These are phyloP conservation scores for Eleutherodactylus coqui DNA, from an alignment of 2,797 vertebrate species.

Conservation along the genomic window DNA sequence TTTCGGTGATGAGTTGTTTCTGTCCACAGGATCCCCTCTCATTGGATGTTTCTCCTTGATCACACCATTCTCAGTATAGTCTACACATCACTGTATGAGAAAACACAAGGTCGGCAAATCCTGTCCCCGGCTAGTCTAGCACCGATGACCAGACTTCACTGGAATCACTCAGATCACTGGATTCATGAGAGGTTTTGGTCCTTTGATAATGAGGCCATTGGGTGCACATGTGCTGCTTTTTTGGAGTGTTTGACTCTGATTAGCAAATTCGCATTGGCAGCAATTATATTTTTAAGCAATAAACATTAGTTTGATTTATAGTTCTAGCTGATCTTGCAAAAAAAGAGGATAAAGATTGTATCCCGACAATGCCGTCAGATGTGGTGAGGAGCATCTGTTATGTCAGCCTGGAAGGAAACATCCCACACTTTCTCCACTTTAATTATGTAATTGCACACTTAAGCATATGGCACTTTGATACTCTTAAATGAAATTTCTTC, in stretches of 20 bases:
- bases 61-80: too few relatives aligned
- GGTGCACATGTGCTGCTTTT: too few relatives aligned
- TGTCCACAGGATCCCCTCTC: too few relatives aligned
- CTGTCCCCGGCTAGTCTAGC: too few relatives aligned
- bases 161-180: too few relatives aligned
- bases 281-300: not conserved
- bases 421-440: not conserved
- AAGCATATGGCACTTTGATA: slow-evolving; percentile 29
- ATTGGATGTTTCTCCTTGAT: too few relatives aligned
- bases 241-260: not conserved
- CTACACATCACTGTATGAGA: too few relatives aligned
- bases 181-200: too few relatives aligned
- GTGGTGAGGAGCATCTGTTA: slow-evolving; percentile 37
- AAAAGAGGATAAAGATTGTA: not conserved
- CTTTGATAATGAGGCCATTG: too few relatives aligned
- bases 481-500: slow-evolving; percentile 26
- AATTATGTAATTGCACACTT: slow-evolving; percentile 25
- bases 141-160: too few relatives aligned
- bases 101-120: too few relatives aligned
- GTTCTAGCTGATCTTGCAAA: not conserved
- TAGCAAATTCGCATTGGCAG: not conserved
- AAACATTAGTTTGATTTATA: not conserved
- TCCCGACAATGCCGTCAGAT: not conserved
- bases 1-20: too few relatives aligned
- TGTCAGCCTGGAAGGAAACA: slow-evolving; percentile 22